phyloP scores from a whole-genome alignment of 2,888 invertebrate species.

The Drosophila formosana region DNA sequence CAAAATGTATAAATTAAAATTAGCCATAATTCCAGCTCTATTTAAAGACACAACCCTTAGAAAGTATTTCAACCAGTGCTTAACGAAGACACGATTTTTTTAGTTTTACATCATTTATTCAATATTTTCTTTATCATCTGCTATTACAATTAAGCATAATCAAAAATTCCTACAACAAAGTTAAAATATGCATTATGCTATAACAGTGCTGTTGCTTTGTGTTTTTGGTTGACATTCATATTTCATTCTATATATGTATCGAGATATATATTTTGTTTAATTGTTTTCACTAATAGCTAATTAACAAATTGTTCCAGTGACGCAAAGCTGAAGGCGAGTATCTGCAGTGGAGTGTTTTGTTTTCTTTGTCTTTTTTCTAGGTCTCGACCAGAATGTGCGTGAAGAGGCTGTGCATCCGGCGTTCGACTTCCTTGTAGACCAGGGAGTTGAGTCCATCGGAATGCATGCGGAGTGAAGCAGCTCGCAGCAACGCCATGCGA shows the following conservation, averaged over 20 bases:
- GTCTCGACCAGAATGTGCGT: constrained; percentile 88
- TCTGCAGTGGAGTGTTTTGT: not conserved
- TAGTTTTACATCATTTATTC: not conserved
- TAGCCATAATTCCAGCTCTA: no score
- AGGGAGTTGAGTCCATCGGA: constrained; percentile 89
- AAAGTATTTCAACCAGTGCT: no score
- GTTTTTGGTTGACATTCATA: constrained; percentile 14
- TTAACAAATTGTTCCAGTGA: constrained; percentile 49
- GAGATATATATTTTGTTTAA: constrained; percentile 2
- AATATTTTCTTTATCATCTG: not conserved
- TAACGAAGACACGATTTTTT: not conserved
- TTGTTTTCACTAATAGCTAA: constrained; percentile 54
- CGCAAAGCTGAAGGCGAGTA: constrained; percentile 31
- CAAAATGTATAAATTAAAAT: no score
- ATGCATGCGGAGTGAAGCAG: constrained; percentile 86
- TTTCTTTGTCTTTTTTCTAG: constrained; percentile 47
- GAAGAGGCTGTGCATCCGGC: constrained; percentile 87
- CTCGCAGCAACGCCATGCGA: constrained; percentile 85
- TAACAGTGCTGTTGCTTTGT: constrained; percentile 31
- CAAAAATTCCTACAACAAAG: constrained; percentile 49
- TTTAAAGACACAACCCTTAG: no score
- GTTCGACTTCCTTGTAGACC: constrained; percentile 86
- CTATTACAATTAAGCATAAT: constrained; percentile 27
- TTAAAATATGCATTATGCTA: constrained; percentile 17
- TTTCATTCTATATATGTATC: not conserved